Evolutionary conservation across 2,797 vertebrate species (phyloP), one percentile per base, ranked within the genome.

Genomic region (Tapera naevia): DNA sequence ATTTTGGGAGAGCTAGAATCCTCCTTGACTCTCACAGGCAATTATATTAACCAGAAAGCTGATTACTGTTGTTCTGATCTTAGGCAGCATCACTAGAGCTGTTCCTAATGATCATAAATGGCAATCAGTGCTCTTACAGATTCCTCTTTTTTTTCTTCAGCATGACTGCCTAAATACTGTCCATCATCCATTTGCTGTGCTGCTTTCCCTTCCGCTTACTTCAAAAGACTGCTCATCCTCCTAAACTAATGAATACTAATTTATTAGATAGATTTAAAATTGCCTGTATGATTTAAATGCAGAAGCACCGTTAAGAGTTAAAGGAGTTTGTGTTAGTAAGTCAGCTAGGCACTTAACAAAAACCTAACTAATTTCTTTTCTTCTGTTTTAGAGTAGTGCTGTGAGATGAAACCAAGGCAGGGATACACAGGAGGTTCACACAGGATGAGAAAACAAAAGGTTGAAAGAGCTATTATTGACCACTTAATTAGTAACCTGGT

Each of bases 11-110:
- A 82, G 45, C 60, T 69, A n/a, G 25, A 81, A 80, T 91, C 64
- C 37, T 91, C 69, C 64, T 75, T 88, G 82, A 72, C 41, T n/a
- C 41, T 90, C 58, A 50, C 67, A 56, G 67, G 33, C 79, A 74
- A 58, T 90, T 93, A 82, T 80, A 92, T 80, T 85, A 78, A 71
- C 32, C 79, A 76, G 56, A 53, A 85, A 65, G 75, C 75, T 74
- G 57, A 85, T 87, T 89, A 37, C 41, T 74, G 41, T 81, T 88
- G 45, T 75, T 84, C 56, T 95, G 53, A 64, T 82, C 67, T 91
- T 80, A 79, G 60, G 82, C 57, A 60, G 67, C 41, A 61, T 76
- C 54, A 16, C 57, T 54, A 9, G 61, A 45, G 61, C 39, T 61
- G 57, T 80, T 80, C 22, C 41, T 74, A 53, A 71, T 46, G 60